Evolutionary conservation across 2,888 invertebrate genomes (phyloP).

Genomic region (Morpho helenor): DNA sequence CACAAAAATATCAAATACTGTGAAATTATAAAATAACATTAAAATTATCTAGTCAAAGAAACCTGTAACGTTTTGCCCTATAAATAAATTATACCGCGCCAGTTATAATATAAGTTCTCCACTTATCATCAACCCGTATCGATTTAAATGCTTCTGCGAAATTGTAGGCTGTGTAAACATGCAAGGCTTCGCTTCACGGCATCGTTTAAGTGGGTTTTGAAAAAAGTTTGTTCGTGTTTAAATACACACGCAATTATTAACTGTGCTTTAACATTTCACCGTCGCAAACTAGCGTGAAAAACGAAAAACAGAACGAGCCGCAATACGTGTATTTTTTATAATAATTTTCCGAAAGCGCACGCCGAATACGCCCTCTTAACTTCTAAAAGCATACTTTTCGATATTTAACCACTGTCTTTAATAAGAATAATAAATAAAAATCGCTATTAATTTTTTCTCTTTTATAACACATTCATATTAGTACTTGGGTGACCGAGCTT

Average conservation of each 20-base stretch:
- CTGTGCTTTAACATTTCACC: constrained; percentile 23
- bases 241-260: constrained; percentile 28
- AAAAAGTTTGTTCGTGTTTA: constrained; percentile 25
- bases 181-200: constrained; percentile 25
- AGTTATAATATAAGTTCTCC: constrained; percentile 6
- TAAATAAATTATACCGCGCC: background rate
- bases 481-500: too few relatives aligned
- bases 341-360: background rate
- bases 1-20: too few relatives aligned
- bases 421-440: too few relatives aligned
- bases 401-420: too few relatives aligned
- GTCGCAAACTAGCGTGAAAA: constrained; percentile 24
- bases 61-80: too few relatives aligned
- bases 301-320: constrained; percentile 5
- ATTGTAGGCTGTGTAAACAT: constrained; percentile 27
- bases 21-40: too few relatives aligned
- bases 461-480: too few relatives aligned
- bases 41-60: too few relatives aligned
- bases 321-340: constrained; percentile 4
- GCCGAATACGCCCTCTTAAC: too few relatives aligned
- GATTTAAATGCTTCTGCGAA: constrained; percentile 26
- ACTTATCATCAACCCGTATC: constrained; percentile 24
- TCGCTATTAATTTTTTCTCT: too few relatives aligned
- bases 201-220: constrained; percentile 23
- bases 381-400: too few relatives aligned